phyloP scores from a whole-genome alignment of 2,113 vertebrate genomes.

The Colossoma macropomum region DNA sequence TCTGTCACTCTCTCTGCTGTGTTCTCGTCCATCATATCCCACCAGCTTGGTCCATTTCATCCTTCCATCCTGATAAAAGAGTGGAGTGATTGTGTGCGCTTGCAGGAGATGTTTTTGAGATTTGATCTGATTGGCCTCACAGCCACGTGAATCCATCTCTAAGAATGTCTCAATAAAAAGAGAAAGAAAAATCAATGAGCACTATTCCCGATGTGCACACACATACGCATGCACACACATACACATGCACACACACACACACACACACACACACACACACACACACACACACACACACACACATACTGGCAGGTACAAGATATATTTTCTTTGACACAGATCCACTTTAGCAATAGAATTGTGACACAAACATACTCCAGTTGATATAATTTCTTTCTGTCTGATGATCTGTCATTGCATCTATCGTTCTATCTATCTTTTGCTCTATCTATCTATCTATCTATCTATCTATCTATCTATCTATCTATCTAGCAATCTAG shows the following conservation, averaged over 20 bases:
- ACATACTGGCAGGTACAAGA: neutral
- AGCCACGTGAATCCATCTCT: too few species aligned
- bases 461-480: too few species aligned
- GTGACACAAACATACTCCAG: neutral
- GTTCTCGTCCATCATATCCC: constrained; percentile 11
- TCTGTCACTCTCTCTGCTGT: neutral
- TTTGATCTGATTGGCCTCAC: constrained; percentile 32
- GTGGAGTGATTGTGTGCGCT: constrained; percentile 36
- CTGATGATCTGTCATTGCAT: neutral
- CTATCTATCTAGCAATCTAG: too few species aligned
- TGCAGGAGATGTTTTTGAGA: constrained; percentile 40
- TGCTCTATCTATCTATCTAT: too few species aligned
- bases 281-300: neutral
- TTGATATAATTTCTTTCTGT: too few species aligned
- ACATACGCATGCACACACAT: neutral
- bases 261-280: neutral
- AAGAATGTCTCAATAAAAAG: too few species aligned
- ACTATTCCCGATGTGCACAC: neutral
- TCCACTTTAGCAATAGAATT: neutral
- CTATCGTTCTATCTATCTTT: neutral
- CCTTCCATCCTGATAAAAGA: constrained; percentile 27
- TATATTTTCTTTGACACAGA: neutral
- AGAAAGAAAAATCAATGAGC: too few species aligned
- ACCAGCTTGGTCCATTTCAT: constrained; percentile 19
- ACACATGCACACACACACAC: neutral